These are phyloP conservation scores for Oceanodroma tethys DNA, from an alignment of 2,113 vertebrate species.

Conservation along the genomic window DNA sequence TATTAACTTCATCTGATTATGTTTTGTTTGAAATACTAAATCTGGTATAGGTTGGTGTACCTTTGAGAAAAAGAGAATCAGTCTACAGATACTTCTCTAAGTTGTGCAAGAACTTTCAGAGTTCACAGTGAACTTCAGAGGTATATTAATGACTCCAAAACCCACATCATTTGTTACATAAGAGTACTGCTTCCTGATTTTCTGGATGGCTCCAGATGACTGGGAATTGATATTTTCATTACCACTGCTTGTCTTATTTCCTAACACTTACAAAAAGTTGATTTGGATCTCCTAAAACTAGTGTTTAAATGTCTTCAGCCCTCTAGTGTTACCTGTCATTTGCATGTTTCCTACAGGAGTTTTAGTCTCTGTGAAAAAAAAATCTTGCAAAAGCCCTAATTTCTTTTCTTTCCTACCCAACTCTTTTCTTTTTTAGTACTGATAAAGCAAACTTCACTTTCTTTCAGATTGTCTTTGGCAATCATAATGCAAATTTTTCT, in stretches of 20 bases:
- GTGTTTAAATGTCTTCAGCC: neutral
- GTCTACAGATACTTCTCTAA: neutral
- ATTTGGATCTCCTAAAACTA: neutral
- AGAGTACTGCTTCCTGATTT: neutral
- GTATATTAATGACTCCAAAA: neutral
- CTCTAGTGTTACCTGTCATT: neutral
- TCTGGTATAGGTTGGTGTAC: neutral
- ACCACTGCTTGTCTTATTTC: neutral
- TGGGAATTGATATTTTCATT: neutral
- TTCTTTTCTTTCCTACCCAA: neutral
- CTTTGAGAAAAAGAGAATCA: neutral
- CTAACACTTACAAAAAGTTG: neutral
- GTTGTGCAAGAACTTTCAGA: neutral
- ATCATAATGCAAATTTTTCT: neutral
- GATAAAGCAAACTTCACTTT: neutral
- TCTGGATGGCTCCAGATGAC: neutral
- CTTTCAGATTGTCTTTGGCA: neutral
- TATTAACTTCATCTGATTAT: neutral
- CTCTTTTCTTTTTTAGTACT: neutral
- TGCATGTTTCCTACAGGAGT: rapidly evolving
- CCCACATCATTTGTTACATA: neutral
- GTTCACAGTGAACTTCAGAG: neutral
- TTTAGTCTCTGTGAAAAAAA: neutral
- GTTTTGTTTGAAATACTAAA: neutral
- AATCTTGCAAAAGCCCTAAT: neutral